phyloP scores from a whole-genome alignment of 35 echinoderm and acorn worm species.

The Nesometra sesokonis region DNA sequence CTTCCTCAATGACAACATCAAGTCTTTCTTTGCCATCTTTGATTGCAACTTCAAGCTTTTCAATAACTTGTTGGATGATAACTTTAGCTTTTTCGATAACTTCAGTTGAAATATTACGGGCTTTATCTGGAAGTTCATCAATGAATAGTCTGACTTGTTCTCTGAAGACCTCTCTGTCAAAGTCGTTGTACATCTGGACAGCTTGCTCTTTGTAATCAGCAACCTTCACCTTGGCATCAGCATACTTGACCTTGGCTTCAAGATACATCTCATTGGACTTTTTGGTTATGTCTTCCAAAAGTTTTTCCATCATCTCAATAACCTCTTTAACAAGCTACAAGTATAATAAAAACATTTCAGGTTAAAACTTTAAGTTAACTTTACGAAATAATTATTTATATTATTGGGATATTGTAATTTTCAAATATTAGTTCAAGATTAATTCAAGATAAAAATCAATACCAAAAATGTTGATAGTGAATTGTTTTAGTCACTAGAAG shows the following conservation, averaged over 20 bases:
- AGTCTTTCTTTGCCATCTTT: too few species aligned
- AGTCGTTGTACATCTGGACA: background rate
- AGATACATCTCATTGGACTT: slow-evolving; percentile 23
- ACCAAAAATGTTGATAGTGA: too few species aligned
- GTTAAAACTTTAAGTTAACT: too few species aligned
- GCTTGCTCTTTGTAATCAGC: background rate
- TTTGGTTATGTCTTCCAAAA: slow-evolving; percentile 20
- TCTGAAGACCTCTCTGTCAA: background rate
- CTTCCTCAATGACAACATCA: slow-evolving; percentile 8
- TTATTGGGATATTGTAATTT: too few species aligned
- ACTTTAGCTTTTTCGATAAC: background rate
- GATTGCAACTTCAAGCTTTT: background rate
- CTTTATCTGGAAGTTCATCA: background rate
- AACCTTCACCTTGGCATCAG: slow-evolving; percentile 20
- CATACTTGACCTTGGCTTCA: slow-evolving; percentile 20
- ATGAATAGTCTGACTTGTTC: background rate
- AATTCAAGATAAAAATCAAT: too few species aligned
- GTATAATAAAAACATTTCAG: too few species aligned
- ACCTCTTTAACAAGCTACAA: slow-evolving; percentile 13
- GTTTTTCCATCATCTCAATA: slow-evolving; percentile 13
- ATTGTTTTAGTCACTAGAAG: too few species aligned
- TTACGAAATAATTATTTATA: too few species aligned
- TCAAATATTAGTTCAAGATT: too few species aligned
- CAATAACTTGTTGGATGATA: background rate
- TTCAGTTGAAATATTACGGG: background rate